A percentile compares a stretch with the other conserved stretches of the same genome.
Conservation (phyloP, 2,113 vertebrate species). For the Brachypodius melanocephalos region DNA sequence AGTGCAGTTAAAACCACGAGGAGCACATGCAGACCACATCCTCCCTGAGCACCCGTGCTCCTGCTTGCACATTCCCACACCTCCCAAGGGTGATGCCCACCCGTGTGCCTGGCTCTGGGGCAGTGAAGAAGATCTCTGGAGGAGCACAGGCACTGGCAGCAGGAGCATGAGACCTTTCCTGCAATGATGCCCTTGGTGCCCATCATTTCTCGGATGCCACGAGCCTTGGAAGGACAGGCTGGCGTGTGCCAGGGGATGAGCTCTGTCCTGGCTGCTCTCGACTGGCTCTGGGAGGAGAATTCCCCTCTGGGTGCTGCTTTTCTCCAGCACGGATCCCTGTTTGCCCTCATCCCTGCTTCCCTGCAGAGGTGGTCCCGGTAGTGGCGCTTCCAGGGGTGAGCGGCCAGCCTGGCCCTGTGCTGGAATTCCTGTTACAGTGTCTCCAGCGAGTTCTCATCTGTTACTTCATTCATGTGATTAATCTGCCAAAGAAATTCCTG, state of each 20-base stretch:
- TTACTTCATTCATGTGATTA: slow-evolving; percentile 16
- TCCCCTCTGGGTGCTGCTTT: neutral
- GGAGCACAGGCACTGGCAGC: neutral
- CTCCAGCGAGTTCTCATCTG: slow-evolving; percentile 11
- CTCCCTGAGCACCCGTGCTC: neutral
- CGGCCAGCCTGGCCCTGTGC: neutral
- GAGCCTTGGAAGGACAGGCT: neutral
- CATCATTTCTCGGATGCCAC: accelerated
- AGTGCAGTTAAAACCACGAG: neutral
- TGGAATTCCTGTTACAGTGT: neutral
- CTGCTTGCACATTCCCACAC: accelerated
- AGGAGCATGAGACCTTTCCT: neutral
- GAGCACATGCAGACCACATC: neutral
- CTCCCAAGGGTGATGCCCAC: neutral
- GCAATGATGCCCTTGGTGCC: accelerated
- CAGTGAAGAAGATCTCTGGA: accelerated
- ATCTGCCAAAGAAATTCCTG: slow-evolving; percentile 52
- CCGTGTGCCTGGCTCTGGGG: accelerated
- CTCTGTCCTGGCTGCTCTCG: neutral
- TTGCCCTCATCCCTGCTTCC: neutral
- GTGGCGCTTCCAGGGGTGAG: accelerated
- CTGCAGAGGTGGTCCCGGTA: neutral
- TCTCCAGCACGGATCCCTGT: neutral
- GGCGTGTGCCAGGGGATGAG: accelerated
- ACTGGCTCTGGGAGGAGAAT: neutral